A percentile compares a stretch with the other conserved stretches of the same genome.
Evolutionary conservation across 1,140 invertebrate genomes (phyloP).

Genomic region (Trichonephila clavata): DNA sequence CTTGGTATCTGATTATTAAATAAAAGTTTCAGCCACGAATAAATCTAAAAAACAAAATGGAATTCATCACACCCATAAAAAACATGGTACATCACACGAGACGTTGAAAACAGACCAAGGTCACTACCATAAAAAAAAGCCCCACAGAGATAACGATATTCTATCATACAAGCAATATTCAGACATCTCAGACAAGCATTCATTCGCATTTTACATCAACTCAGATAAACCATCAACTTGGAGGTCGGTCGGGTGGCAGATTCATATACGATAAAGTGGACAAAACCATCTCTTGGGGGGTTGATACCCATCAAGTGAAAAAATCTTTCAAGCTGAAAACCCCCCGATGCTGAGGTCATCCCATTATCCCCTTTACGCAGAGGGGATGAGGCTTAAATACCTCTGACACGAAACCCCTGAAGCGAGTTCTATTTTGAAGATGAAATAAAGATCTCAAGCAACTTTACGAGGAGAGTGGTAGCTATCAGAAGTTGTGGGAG

Average conservation of each 20-base stretch:
- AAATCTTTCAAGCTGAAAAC: background rate
- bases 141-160: background rate
- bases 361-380: background rate
- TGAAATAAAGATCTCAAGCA: conserved; percentile 11
- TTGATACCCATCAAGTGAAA: background rate
- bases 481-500: conserved; percentile 7
- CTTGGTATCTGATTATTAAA: background rate
- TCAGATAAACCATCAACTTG: conserved; percentile 25
- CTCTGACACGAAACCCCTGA: background rate
- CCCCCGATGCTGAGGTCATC: conserved; percentile 29
- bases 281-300: conserved; percentile 8
- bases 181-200: background rate
- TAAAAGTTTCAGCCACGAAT: background rate
- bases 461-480: conserved; percentile 1
- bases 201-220: conserved; percentile 19
- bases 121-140: too few species aligned
- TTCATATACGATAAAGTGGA: conserved; percentile 16
- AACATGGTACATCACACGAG: background rate
- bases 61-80: background rate
- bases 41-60: background rate
- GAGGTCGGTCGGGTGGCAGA: background rate
- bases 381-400: conserved; percentile 20
- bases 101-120: too few species aligned
- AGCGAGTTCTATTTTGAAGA: conserved; percentile 5
- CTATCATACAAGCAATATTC: background rate